phyloP scores from a whole-genome alignment of 2,888 invertebrate genomes.

The Oegoconia quadripuncta region DNA sequence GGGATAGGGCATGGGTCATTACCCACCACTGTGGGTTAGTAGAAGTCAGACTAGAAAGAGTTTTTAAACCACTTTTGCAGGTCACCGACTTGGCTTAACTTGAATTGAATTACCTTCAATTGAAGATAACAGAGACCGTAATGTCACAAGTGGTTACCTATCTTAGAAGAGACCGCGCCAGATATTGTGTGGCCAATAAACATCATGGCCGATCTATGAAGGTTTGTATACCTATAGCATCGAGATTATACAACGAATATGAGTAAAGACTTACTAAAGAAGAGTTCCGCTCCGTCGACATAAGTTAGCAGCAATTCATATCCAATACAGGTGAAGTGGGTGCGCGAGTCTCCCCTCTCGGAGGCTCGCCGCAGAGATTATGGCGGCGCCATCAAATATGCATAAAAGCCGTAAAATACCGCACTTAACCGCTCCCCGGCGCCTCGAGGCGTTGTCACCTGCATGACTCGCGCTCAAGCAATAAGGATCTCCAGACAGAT shows the following conservation, averaged over 20 bases:
- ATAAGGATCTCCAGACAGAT: conserved; percentile 52
- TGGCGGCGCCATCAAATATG: conserved; percentile 78
- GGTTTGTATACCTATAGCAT: no score
- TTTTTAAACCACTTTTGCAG: no score
- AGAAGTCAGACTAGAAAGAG: no score
- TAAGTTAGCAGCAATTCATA: conserved; percentile 49
- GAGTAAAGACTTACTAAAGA: neutral
- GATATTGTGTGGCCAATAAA: no score
- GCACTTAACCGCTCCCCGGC: conserved; percentile 73
- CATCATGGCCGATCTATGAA: no score
- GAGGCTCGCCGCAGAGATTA: conserved; percentile 72
- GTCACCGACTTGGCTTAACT: no score
- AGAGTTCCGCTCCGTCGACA: conserved; percentile 18
- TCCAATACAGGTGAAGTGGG: conserved; percentile 49
- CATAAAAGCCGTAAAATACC: conserved; percentile 79
- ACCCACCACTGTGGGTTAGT: no score
- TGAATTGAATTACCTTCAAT: no score
- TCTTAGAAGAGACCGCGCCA: no score
- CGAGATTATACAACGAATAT: neutral
- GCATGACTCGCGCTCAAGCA: conserved; percentile 27
- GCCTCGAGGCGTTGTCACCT: conserved; percentile 60
- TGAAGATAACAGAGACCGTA: no score
- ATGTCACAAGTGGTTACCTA: no score
- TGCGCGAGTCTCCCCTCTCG: conserved; percentile 32
- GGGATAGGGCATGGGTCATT: no score